These are phyloP conservation scores for Morus bassanus DNA, from an alignment of 2,797 vertebrate genomes.

Conservation along the genomic window DNA sequence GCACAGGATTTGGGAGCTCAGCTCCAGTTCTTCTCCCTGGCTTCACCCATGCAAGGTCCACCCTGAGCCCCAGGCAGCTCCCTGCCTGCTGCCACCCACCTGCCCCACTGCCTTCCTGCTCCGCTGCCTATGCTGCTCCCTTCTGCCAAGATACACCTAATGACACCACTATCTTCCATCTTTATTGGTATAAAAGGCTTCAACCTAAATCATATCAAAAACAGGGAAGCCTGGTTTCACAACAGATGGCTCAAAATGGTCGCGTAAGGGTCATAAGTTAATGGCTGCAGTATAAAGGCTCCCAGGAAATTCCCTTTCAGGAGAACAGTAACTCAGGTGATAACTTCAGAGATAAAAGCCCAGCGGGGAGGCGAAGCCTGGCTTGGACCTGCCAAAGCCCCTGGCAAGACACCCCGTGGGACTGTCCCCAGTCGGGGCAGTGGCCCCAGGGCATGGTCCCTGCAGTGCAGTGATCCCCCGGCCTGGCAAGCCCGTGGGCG, in stretches of 20 bases:
- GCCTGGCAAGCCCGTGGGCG: accelerated
- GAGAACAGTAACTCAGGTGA: not conserved
- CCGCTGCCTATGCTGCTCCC: accelerated
- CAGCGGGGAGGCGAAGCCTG: not conserved
- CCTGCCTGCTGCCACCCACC: not conserved
- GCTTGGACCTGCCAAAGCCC: not conserved
- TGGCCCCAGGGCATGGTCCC: not conserved
- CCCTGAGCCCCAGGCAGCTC: accelerated
- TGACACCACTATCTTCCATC: not conserved
- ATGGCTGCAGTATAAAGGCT: not conserved
- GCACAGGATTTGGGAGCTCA: not conserved
- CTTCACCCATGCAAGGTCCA: too few relatives aligned
- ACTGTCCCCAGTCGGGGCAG: accelerated
- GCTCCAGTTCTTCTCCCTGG: not conserved
- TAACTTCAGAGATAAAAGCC: not conserved
- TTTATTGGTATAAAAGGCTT: constrained; percentile 62
- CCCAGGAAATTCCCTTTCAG: not conserved
- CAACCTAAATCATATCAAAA: not conserved
- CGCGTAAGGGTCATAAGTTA: not conserved
- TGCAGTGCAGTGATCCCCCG: accelerated
- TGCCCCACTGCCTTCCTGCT: not conserved
- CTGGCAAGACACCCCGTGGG: accelerated
- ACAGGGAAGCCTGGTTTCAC: not conserved
- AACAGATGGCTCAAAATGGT: not conserved
- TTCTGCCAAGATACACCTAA: accelerated